A percentile compares a stretch with the other conserved stretches of the same genome.
phyloP scores from a whole-genome alignment of 2,888 invertebrate species.

The Philhelius pedissequus region DNA sequence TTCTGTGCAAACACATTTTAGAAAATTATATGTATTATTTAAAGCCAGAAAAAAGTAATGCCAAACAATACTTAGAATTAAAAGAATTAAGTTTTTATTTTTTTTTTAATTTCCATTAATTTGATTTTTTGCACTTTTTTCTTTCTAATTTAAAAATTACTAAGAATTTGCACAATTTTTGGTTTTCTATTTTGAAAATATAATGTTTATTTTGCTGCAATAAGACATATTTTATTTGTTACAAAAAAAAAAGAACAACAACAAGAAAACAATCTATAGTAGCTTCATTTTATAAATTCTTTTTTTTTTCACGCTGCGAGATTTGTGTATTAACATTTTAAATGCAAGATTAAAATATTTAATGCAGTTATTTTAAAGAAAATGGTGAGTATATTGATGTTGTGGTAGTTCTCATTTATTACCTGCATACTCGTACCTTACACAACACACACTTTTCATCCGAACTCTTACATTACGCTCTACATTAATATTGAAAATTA shows the following conservation, averaged over 20 bases:
- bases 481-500: too few species aligned
- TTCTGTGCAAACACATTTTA: conserved; percentile 5
- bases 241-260: conserved; percentile 14
- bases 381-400: conserved; percentile 65
- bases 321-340: conserved; percentile 70
- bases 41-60: not conserved
- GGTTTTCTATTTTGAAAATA: not conserved
- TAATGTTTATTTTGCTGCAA: not conserved
- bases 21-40: not conserved
- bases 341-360: conserved; percentile 50
- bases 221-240: conserved; percentile 15
- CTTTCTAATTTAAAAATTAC: not conserved
- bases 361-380: conserved; percentile 21
- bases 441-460: not conserved
- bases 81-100: too few species aligned
- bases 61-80: not conserved
- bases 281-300: conserved; percentile 64
- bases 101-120: not conserved
- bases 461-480: not conserved
- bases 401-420: conserved; percentile 49
- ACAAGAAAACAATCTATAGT: conserved; percentile 30
- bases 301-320: conserved; percentile 71
- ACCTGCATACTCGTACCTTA: not conserved
- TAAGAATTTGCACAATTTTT: not conserved
- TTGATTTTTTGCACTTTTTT: not conserved